Evolutionary conservation across 2,888 invertebrate species (phyloP), one percentile per base, ranked within the genome.

Genomic region (Sisyra nigra): DNA sequence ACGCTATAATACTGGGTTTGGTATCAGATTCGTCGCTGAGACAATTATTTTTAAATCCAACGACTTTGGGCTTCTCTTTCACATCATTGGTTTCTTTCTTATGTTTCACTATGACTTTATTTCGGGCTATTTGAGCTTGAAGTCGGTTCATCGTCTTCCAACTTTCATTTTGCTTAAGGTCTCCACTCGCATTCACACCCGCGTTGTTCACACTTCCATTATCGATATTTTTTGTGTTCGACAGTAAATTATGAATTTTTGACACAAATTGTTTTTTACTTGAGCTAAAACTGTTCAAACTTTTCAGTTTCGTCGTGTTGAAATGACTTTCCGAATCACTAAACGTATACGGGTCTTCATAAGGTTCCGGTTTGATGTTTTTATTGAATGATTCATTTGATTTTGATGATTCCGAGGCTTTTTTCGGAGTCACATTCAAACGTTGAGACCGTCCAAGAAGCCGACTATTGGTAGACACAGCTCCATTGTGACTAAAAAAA

Each of bases 341-440:
- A 52, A 67, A 67, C 44, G 66, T 58, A 47, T 67, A 67, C 2
- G 67, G 67, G 55, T 67, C 67, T 45, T 61, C 62, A 48, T 59
- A 57, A 47, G 59, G 56, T 30, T 55, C 57, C 29, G 56, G 48
- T 45, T 63, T 63, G 15, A n/a, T 7, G n/a, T 38, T 24, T 38
- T 10, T 38, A 18, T 11, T 13, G 13, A 24, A 38, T n/a, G 24
- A 35, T 15, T 38, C n/a, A 3, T 8, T 3, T 38, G 38, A 38
- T 17, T 17, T n/a, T 18, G 14, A 18, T 17, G 37, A 14, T 37
- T 18, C n/a, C 19, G 15, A n/a, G 37, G n/a, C 19, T 17, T 17
- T n/a, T 3, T 3, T 37, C 37, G 3, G 8, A 3, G 2, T 18
- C 37, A 18, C 37, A 18, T 17, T 37, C 37, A 6, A 14, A 18